Evolutionary conservation across 2,888 invertebrate genomes (phyloP), one percentile per base, ranked within the genome.

Genomic region (Nemotelus nigrinus): DNA sequence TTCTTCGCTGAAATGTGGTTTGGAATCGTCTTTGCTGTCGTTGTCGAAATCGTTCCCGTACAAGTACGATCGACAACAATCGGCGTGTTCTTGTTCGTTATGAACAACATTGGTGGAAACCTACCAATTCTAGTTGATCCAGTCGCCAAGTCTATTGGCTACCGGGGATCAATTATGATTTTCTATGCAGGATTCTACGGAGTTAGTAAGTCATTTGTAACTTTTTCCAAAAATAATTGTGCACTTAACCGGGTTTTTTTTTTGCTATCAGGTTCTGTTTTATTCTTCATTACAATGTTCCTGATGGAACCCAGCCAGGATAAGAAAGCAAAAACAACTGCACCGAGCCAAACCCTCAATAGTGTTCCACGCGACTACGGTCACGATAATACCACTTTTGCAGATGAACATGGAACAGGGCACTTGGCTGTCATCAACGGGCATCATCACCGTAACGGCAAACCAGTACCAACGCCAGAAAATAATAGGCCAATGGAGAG

Each of bases 1-100:
- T 94, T 96, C 88, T 96, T 96, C 83, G 96, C 96, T 83, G 96
- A 96, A 88, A 96, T 96, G 96, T 96, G 96, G 96, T 96, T 96
- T 86, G 96, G 96, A 70, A 96, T 96, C 80, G 92, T 96, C 3
- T 96, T 96, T 86, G 96, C 96, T 2, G 94, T 96, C 83, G 89
- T 96, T 2, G 95, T 96, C 1, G 96, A 96, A 88, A 94, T 96
- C 80, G 95, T 96, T 1, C 96, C 96, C 0, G 84, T 94, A 67
- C 90, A 92, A 4, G 91, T 95, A 10, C 90, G 96, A 67, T 96
- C 96, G 3, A 95, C 95, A 57, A 94, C 95, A 0, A 92, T 96
- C 10, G 96, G 96, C 0, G 91, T 96, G 50, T 96, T 96, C 85
- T 89, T 96, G 57, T 96, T 96, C 87, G 94, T 96, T 2, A 96